Evolutionary conservation across 2,797 vertebrate genomes (phyloP), one percentile per base, ranked within the genome.

Genomic region (Coregonus sp.): DNA sequence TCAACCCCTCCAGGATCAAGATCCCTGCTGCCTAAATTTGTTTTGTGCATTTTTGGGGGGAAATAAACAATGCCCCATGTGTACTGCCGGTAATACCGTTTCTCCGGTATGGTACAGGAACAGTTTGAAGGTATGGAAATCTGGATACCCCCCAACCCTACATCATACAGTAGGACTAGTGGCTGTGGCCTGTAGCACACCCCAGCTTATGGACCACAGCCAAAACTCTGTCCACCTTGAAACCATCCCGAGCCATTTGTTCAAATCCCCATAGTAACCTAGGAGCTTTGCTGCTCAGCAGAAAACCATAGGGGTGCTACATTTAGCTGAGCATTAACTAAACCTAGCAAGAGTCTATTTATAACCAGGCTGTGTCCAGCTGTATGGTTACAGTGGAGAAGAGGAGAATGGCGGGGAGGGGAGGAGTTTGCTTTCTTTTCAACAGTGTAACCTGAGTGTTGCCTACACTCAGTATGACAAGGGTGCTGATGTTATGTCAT

Each of bases 281-380:
- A 47, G 14, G 35, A 72, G 73, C 66, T 70, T 68, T 80, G 51
- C 12, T 52, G 59, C 63, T 75, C 76, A 76, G 78, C 67, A 7
- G n/a, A 59, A 59, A 63, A 63, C 9, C 59, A 63, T 65, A 65
- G 25, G 51, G 35, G 29, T 3, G 18, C 69, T 84, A 85, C 81
- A 84, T 78, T 83, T 84, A 83, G 74, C 81, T 47, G 70, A 74
- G 78, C 70, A 85, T 85, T 81, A 85, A 86, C 81, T 79, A 84
- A 89, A 85, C 83, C 78, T 75, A 81, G 80, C 70, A 65, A 65
- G 63, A 40, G 25, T 37, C 78, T 89, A 88, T 88, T 82, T 81
- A 83, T 84, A 86, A 83, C 40, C 12, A 2, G 51, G 67, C 77
- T 81, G 80, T 80, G 72, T 82, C 82, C 84, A 88, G 84, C 84